phyloP scores from a whole-genome alignment of 2,888 invertebrate species.

The Drosophila greeni region DNA sequence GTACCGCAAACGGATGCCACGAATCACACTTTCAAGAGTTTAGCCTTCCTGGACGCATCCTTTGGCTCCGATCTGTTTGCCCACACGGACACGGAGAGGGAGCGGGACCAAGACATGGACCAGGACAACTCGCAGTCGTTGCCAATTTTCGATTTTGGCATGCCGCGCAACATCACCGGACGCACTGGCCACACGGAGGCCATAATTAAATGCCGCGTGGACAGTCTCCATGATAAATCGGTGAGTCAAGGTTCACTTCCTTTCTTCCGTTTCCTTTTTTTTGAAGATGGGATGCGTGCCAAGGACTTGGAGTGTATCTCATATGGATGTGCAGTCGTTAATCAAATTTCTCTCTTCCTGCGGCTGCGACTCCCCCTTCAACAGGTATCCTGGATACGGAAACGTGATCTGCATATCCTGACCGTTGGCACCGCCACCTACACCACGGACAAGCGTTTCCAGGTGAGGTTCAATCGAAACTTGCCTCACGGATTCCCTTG shows the following conservation, averaged over 20 bases:
- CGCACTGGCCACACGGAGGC: slow-evolving; percentile 90
- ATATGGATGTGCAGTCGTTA: slow-evolving; percentile 46
- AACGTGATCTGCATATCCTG: slow-evolving; percentile 77
- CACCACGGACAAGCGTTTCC: slow-evolving; percentile 76
- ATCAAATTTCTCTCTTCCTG: slow-evolving; percentile 44
- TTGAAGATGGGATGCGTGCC: slow-evolving; percentile 34
- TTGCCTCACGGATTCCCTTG: slow-evolving; percentile 4
- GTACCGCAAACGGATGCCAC: slow-evolving; percentile 59
- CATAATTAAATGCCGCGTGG: slow-evolving; percentile 91
- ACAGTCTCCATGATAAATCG: slow-evolving; percentile 92
- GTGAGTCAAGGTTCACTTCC: slow-evolving; percentile 78
- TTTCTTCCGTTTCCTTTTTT: too few species aligned
- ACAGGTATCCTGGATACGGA: slow-evolving; percentile 77
- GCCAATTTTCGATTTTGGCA: slow-evolving; percentile 89
- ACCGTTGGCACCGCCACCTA: slow-evolving; percentile 76
- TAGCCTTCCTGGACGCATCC: slow-evolving; percentile 66
- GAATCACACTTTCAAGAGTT: slow-evolving; percentile 74
- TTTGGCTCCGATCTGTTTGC: slow-evolving; percentile 51
- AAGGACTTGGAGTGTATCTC: slow-evolving; percentile 39
- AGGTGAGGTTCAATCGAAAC: slow-evolving; percentile 50
- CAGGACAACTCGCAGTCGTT: slow-evolving; percentile 47
- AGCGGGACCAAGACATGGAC: slow-evolving; percentile 24
- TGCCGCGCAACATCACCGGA: slow-evolving; percentile 90
- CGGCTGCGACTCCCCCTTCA: slow-evolving; percentile 7
- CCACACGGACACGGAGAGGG: slow-evolving; percentile 43